These are phyloP conservation scores for Thera britannica DNA, from an alignment of 2,888 invertebrate species.

Conservation along the genomic window DNA sequence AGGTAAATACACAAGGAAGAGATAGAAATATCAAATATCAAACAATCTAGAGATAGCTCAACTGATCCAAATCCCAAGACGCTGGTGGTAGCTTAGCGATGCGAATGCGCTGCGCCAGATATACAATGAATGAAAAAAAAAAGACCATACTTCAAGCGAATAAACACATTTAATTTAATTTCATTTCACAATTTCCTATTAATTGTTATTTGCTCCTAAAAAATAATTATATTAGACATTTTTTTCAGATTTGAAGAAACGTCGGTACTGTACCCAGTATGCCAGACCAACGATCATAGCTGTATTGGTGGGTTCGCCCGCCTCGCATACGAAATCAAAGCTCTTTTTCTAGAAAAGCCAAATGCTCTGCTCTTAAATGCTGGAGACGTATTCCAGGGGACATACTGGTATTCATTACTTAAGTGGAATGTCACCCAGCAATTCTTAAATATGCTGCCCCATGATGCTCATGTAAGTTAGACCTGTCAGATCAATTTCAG, in stretches of 20 bases:
- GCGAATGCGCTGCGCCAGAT: too few species aligned
- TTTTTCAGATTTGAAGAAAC: conserved; percentile 84
- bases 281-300: conserved; percentile 71
- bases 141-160: too few species aligned
- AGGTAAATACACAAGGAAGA: too few species aligned
- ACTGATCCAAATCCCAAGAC: too few species aligned
- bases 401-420: conserved; percentile 90
- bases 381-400: conserved; percentile 94
- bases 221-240: neutral
- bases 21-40: too few species aligned
- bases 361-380: conserved; percentile 90
- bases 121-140: too few species aligned
- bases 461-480: conserved; percentile 89
- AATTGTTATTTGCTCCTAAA: too few species aligned
- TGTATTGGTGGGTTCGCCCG: conserved; percentile 90
- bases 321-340: conserved; percentile 83
- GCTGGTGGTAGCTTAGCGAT: neutral
- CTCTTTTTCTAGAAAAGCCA: conserved; percentile 73
- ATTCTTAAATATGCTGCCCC: conserved; percentile 90
- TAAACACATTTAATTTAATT: too few species aligned
- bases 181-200: too few species aligned
- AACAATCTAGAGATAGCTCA: too few species aligned
- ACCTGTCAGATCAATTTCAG: too few species aligned
- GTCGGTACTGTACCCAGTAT: conserved; percentile 80
- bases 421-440: conserved; percentile 89